These are phyloP conservation scores for Tridacna gigas DNA, from an alignment of 2,888 invertebrate genomes.

Conservation along the genomic window DNA sequence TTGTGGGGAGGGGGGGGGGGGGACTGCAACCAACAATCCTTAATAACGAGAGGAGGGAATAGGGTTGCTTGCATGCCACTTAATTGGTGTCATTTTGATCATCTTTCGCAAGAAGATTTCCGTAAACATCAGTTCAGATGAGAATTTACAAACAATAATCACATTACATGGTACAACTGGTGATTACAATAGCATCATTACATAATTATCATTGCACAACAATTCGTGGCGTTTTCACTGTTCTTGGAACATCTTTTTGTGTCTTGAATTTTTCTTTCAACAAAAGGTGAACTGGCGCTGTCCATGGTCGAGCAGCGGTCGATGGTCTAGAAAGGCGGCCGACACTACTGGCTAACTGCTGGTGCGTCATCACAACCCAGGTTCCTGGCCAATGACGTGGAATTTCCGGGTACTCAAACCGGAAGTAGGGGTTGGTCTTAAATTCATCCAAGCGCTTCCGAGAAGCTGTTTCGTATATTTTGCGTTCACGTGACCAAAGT, in stretches of 20 bases:
- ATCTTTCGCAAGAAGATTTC: no score
- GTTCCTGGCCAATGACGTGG: conserved; percentile 77
- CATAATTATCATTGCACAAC: conserved; percentile 15
- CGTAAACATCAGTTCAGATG: no score
- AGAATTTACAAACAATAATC: no score
- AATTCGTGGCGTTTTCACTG: conserved; percentile 51
- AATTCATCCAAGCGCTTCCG: conserved; percentile 67
- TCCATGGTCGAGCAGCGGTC: conserved; percentile 44
- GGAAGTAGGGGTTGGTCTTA: conserved; percentile 66
- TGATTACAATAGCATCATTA: no score
- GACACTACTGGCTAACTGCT: conserved; percentile 65
- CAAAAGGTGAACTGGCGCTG: conserved; percentile 47
- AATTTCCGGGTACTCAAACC: conserved; percentile 71
- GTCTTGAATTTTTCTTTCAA: conserved; percentile 35
- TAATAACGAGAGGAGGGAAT: no score
- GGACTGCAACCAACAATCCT: no score
- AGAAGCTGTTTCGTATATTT: conserved; percentile 68
- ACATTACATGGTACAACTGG: no score
- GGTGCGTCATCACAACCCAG: conserved; percentile 67
- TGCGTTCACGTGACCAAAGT: conserved; percentile 75
- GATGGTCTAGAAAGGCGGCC: conserved; percentile 70
- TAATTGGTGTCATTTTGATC: no score
- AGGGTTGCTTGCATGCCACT: no score
- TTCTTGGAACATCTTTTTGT: conserved; percentile 40
- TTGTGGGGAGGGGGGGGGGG: no score